phyloP scores from a whole-genome alignment of 2,888 invertebrate species.

The Cosmia pyralina region DNA sequence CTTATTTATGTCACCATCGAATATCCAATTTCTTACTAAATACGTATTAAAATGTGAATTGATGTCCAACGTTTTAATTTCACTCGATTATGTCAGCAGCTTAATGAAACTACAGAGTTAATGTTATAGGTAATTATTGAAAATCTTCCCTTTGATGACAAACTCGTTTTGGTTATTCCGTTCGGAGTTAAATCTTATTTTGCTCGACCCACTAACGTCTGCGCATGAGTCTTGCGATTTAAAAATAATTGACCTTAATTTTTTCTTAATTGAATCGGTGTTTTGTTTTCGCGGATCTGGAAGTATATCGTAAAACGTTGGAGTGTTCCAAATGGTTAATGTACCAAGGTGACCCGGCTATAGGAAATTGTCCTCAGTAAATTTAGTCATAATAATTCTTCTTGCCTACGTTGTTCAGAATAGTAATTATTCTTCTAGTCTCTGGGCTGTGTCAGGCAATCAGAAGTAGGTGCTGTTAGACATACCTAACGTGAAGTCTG shows the following conservation, averaged over 20 bases:
- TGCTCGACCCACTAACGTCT: slow-evolving; percentile 51
- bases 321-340: slow-evolving; percentile 29
- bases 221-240: slow-evolving; percentile 35
- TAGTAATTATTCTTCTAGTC: background rate
- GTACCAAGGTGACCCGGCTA: slow-evolving; percentile 3
- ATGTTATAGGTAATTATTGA: slow-evolving; percentile 65
- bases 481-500: slow-evolving; percentile 36
- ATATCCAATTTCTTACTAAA: slow-evolving; percentile 60
- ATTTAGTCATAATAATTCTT: background rate
- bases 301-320: slow-evolving; percentile 32
- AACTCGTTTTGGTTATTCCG: slow-evolving; percentile 60
- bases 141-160: slow-evolving; percentile 66
- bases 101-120: slow-evolving; percentile 67
- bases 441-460: background rate
- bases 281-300: slow-evolving; percentile 49
- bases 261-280: slow-evolving; percentile 46
- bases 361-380: background rate
- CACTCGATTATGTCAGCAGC: slow-evolving; percentile 59
- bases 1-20: slow-evolving; percentile 53
- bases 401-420: background rate
- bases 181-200: slow-evolving; percentile 53
- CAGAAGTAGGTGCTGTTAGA: background rate
- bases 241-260: slow-evolving; percentile 61
- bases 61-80: slow-evolving; percentile 68
- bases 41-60: slow-evolving; percentile 64